phyloP scores from a whole-genome alignment of 1,140 invertebrate genomes.

The Solenopsis invicta region DNA sequence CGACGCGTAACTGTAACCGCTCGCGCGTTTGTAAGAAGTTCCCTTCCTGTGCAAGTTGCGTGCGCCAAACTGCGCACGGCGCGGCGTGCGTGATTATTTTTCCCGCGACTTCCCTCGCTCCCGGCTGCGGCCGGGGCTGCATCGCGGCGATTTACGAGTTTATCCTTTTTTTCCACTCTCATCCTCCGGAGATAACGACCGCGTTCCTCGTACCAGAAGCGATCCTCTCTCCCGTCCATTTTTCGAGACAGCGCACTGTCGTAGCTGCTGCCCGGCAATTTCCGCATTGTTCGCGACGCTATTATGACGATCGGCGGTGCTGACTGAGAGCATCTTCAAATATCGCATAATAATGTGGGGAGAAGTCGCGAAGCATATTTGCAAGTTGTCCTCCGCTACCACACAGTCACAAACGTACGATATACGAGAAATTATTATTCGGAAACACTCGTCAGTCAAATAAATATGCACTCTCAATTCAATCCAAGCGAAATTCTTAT shows the following conservation, averaged over 20 bases:
- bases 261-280: conserved; percentile 69
- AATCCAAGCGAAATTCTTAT: neutral
- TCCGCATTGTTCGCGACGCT: conserved; percentile 73
- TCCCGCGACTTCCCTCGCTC: conserved; percentile 63
- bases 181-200: conserved; percentile 60
- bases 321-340: conserved; percentile 11
- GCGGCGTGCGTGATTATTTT: conserved; percentile 71
- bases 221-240: conserved; percentile 39
- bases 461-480: neutral
- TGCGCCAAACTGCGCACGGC: conserved; percentile 58
- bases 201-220: conserved; percentile 67
- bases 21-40: conserved; percentile 49
- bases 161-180: conserved; percentile 62
- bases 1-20: conserved; percentile 62
- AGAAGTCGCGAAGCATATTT: neutral
- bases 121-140: conserved; percentile 50
- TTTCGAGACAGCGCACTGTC: conserved; percentile 53
- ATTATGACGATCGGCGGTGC: conserved; percentile 26
- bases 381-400: neutral
- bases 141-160: conserved; percentile 75
- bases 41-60: conserved; percentile 60
- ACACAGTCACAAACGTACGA: neutral
- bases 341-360: neutral
- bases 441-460: neutral
- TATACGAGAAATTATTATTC: neutral